Evolutionary conservation across 2,113 vertebrate species (phyloP), one percentile per base, ranked within the genome.

Genomic region (Turnix velox): DNA sequence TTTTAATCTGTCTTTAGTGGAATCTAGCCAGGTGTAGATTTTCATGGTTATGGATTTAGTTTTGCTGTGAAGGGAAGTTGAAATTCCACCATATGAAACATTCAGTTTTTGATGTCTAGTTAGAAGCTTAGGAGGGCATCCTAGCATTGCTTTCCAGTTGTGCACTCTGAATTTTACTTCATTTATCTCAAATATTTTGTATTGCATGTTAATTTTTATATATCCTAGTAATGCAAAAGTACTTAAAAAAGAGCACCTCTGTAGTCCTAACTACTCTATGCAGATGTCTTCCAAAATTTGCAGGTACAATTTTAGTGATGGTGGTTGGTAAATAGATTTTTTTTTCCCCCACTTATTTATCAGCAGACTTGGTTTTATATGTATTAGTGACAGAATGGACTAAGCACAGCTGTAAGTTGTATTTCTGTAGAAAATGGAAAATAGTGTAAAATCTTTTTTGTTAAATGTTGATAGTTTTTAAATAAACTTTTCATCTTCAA

Each of bases 401-500:
- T 94, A 97, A 97, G 91, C 96, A 95, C 93, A 59, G 52, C 93
- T 95, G 77, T 97, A 97, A 97, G 83, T 97, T 97, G 88, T 97
- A 93, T 97, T 97, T 96, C 96, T 97, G 88, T 96, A 97, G 95
- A 96, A 95, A 96, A 95, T 92, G 74, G 81, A 95, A 97, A 97
- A 96, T 87, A 94, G 84, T 92, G 39, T 97, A 95, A 92, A 92
- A 84, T 75, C n/a, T 25, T 95, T 97, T 96, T 97, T 97, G 94
- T 95, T 97, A 97, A 95, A 94, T 97, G 93, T 98, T 95, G 76
- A 40, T 80, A 95, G 74, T 98, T 98, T 98, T 91, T 96, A 96
- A 98, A 97, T 98, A 98, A 98, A 98, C 68, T 95, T 97, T 96
- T 95, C 63, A 85, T 96, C 90, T 97, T 93, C 82, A 96, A 92